phyloP scores from a whole-genome alignment of 2,797 vertebrate genomes.

The Gymnoscopelus microlampas region DNA sequence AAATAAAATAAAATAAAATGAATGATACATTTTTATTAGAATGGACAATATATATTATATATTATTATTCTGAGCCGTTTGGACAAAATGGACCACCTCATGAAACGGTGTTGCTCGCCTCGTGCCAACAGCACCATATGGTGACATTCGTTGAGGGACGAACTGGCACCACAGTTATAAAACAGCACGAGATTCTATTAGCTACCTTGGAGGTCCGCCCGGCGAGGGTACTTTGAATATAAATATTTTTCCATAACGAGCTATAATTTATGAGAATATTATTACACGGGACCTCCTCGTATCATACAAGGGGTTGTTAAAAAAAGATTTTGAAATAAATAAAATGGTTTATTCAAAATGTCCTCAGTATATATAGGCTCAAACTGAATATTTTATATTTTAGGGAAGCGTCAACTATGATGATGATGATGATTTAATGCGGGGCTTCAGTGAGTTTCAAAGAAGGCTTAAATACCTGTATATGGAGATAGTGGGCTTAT shows the following conservation, averaged over 20 bases:
- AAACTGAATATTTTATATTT: no score
- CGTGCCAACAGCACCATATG: constrained; percentile 80
- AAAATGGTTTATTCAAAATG: no score
- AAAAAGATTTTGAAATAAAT: no score
- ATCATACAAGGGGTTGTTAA: no score
- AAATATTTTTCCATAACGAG: constrained; percentile 69
- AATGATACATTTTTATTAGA: background rate
- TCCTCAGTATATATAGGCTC: no score
- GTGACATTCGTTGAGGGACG: constrained; percentile 79
- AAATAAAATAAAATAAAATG: constrained; percentile 12
- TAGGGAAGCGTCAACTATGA: no score
- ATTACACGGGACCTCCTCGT: constrained; percentile 33
- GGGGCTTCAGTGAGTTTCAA: no score
- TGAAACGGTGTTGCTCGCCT: constrained; percentile 46
- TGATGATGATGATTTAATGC: no score
- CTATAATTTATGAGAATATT: constrained; percentile 38
- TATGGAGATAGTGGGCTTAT: no score
- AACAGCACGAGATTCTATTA: constrained; percentile 84
- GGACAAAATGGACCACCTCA: constrained; percentile 46
- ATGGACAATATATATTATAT: background rate
- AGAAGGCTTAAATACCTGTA: no score
- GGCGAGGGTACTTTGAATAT: constrained; percentile 67
- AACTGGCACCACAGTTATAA: constrained; percentile 64
- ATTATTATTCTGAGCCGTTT: constrained; percentile 50
- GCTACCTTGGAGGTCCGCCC: constrained; percentile 67